phyloP scores from a whole-genome alignment of 2,797 vertebrate species.

The Neostethus bicornis region DNA sequence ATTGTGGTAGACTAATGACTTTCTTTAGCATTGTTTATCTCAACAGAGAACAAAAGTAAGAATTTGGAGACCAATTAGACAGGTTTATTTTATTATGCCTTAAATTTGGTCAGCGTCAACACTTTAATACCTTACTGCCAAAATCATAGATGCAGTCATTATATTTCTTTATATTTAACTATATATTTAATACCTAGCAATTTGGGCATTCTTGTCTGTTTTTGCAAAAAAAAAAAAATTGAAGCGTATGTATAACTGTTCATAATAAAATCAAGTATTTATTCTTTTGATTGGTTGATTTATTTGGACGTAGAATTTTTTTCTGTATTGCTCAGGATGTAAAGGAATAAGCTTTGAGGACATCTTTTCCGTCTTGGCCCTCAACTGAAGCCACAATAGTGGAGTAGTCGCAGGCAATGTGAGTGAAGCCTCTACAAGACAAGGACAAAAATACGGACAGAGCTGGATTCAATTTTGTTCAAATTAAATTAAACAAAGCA shows the following conservation, averaged over 20 bases:
- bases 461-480: background rate
- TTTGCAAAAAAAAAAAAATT: constrained; percentile 11
- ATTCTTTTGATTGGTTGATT: constrained; percentile 4
- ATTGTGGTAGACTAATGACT: constrained; percentile 1
- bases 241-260: constrained; percentile 6
- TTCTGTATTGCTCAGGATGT: constrained; percentile 56
- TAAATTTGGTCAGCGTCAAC: constrained; percentile 36
- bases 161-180: background rate
- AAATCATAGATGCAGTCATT: background rate
- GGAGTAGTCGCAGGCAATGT: constrained; percentile 78
- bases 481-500: background rate
- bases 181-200: constrained; percentile 3
- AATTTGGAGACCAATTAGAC: constrained; percentile 15
- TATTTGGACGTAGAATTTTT: constrained; percentile 4
- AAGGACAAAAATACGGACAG: background rate
- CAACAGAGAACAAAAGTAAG: background rate
- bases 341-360: constrained; percentile 79
- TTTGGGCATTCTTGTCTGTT: constrained; percentile 6
- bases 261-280: constrained; percentile 34
- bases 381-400: constrained; percentile 78
- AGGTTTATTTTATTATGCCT: constrained; percentile 43
- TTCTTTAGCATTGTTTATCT: constrained; percentile 18
- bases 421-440: constrained; percentile 76
- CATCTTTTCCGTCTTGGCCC: constrained; percentile 75
- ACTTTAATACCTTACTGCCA: constrained; percentile 22